A percentile compares a stretch with the other conserved stretches of the same genome.
Conservation (phyloP, 1,140 invertebrate species). For the Procambarus virginalis region DNA sequence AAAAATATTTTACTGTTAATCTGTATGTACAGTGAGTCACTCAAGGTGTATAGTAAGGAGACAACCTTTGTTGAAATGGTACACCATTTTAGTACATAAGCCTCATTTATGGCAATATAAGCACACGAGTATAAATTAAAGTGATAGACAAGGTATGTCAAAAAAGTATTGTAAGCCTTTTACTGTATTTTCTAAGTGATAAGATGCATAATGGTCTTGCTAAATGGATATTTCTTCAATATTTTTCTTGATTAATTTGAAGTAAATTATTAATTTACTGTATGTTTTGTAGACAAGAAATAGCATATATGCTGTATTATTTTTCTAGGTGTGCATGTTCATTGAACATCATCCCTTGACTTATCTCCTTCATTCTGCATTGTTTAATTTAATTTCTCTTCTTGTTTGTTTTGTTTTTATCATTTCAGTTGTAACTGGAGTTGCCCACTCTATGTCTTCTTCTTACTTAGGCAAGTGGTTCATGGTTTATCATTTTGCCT, state of each 20-base stretch:
- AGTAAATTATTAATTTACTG: background rate
- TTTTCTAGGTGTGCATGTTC: constrained; percentile 28
- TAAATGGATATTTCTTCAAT: constrained; percentile 9
- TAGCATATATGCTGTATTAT: background rate
- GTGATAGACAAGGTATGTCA: background rate
- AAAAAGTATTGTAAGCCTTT: background rate
- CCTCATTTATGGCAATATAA: background rate
- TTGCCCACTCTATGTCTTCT: constrained; percentile 62
- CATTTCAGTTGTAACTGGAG: constrained; percentile 68
- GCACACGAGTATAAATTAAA: background rate
- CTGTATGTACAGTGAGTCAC: no score
- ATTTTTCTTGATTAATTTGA: constrained; percentile 18
- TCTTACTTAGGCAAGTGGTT: constrained; percentile 68
- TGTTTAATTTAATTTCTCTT: constrained; percentile 67
- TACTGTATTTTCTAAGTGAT: background rate
- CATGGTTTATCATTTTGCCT: constrained; percentile 61
- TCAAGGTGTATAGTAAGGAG: no score
- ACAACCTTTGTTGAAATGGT: no score
- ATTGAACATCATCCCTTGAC: constrained; percentile 31
- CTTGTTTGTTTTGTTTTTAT: constrained; percentile 69
- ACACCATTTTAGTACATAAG: no score
- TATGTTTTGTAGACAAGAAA: constrained; percentile 11
- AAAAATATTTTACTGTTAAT: no score
- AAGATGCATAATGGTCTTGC: background rate
- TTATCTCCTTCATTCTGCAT: constrained; percentile 40